Evolutionary conservation across 2,113 vertebrate species (phyloP).

Genomic region (Pogonocichla stellata): DNA sequence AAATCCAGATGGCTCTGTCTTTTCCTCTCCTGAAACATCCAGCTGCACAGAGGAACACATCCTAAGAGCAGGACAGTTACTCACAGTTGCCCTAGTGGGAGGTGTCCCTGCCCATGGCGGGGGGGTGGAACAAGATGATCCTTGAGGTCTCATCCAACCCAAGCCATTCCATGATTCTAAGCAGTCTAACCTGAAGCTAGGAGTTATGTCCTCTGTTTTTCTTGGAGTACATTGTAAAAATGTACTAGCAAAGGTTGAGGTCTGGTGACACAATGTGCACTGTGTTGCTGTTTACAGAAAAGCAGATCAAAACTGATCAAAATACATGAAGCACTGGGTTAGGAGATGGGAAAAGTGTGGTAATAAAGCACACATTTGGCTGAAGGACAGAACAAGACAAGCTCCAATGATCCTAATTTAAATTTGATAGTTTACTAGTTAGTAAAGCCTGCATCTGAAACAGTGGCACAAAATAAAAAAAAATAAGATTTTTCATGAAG

Average conservation of each 20-base stretch:
- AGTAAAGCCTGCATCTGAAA: neutral
- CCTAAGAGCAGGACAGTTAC: neutral
- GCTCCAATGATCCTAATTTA: neutral
- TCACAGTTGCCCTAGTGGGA: neutral
- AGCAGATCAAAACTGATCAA: neutral
- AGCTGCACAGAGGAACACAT: neutral
- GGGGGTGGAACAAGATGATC: rapidly evolving
- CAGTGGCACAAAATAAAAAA: neutral
- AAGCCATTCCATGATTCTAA: neutral
- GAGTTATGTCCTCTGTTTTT: neutral
- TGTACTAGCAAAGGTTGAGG: neutral
- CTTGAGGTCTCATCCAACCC: neutral
- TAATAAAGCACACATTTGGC: neutral
- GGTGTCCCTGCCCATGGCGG: neutral
- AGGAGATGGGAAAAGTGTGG: neutral
- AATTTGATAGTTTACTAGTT: neutral
- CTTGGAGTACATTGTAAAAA: neutral
- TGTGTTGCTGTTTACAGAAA: neutral
- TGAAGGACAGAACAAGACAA: neutral
- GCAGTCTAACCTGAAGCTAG: neutral
- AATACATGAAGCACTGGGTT: neutral
- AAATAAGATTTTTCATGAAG: neutral
- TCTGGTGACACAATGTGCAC: neutral
- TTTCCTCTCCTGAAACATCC: neutral
- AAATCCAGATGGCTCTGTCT: neutral